Conservation (phyloP, 2,888 invertebrate genomes). For the Ophion ellenae region DNA sequence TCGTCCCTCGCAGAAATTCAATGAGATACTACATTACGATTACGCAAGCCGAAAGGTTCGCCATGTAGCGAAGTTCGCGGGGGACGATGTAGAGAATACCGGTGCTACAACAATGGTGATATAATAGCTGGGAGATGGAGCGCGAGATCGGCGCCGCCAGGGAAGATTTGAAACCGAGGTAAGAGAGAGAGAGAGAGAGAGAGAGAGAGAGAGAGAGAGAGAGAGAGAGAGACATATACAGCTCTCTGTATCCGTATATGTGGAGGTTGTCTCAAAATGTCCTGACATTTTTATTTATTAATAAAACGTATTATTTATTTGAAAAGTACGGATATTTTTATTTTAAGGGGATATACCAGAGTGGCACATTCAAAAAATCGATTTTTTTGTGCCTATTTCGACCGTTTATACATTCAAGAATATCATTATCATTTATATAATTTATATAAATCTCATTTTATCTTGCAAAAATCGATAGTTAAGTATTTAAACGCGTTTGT, state of each 20-base stretch:
- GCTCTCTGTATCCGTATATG: background rate
- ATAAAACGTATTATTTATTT: no score
- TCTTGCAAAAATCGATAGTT: no score
- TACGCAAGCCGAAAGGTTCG: constrained; percentile 48
- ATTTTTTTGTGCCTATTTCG: no score
- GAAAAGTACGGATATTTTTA: background rate
- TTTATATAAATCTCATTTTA: no score
- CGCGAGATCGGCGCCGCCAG: constrained; percentile 46
- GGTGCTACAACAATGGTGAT: constrained; percentile 66
- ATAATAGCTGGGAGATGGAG: constrained; percentile 62
- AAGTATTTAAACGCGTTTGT: no score
- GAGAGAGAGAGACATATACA: background rate
- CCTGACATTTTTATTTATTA: no score
- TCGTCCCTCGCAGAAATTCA: constrained; percentile 31
- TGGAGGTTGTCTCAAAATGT: background rate
- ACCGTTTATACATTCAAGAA: no score
- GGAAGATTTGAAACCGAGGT: constrained; percentile 34
- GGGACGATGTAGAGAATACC: constrained; percentile 66
- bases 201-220: no score
- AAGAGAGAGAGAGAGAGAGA: background rate
- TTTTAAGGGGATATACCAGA: background rate
- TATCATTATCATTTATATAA: no score
- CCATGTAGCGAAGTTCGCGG: constrained; percentile 43
- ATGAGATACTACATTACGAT: constrained; percentile 33
- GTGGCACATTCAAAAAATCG: no score